Evolutionary conservation across 2,797 vertebrate species (phyloP).

Genomic region (Streptopelia turtur): DNA sequence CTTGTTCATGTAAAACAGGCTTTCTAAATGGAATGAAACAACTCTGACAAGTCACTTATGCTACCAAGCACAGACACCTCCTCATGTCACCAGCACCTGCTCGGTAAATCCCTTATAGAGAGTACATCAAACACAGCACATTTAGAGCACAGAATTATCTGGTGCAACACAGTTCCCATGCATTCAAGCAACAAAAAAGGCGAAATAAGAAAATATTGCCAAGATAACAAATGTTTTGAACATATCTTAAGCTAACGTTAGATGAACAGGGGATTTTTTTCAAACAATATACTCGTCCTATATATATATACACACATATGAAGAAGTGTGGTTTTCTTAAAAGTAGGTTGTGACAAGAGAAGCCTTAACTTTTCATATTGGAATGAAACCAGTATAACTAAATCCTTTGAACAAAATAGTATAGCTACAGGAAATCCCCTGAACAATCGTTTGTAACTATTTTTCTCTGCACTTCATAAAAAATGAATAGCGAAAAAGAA

Average conservation of each 20-base stretch:
- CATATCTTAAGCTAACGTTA: not conserved
- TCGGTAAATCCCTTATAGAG: not conserved
- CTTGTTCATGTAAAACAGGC: fast-evolving
- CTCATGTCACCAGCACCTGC: not conserved
- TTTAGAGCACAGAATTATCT: not conserved
- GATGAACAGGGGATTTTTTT: not conserved
- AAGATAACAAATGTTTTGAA: not conserved
- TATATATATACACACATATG: not conserved
- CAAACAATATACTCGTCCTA: not conserved
- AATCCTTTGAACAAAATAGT: slow-evolving; percentile 64
- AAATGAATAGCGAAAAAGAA: slow-evolving; percentile 73
- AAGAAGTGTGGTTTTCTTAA: not conserved
- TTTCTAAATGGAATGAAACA: not conserved
- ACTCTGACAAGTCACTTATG: not conserved
- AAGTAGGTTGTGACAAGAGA: slow-evolving; percentile 57
- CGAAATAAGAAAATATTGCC: not conserved
- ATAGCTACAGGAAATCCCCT: slow-evolving; percentile 64
- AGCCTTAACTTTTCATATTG: slow-evolving; percentile 68
- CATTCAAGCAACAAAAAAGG: not conserved
- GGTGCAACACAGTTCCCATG: not conserved
- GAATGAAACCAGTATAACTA: slow-evolving; percentile 62
- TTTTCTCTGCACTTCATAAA: slow-evolving; percentile 74
- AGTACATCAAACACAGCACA: not conserved
- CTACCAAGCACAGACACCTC: not conserved
- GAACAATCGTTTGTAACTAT: slow-evolving; percentile 72